Base-by-base conservation (phyloP, 2,797 vertebrate species). In the Odontamblyopus rebecca region DNA sequence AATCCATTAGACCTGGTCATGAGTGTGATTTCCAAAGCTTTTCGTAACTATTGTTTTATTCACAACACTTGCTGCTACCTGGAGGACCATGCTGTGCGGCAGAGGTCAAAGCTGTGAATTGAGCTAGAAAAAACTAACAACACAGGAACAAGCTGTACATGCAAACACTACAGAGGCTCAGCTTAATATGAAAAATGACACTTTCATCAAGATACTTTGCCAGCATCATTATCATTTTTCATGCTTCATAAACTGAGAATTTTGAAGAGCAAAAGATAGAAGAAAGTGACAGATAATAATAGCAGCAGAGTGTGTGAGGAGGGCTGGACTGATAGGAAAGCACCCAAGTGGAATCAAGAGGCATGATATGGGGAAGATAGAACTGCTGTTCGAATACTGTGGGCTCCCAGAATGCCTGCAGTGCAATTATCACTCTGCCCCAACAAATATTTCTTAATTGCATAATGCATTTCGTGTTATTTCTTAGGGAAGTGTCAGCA, bases 281-380 rank as follows among this genome's bases (percentile, higher is more conserved):
- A 77, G 68, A 61, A 62, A 64, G 57, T 67, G 71, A 65, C 26
- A 15, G 68, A 75, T 59, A 68, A 64, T 63, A 62, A 72, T 56
- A 54, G 57, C 67, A 57, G 77, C 75, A 59, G n/a, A 80, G 57
- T n/a, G 50, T 61, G 32, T 77, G 67, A 78, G 77, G 75, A 66
- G 61, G 60, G 65, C 57, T 4, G 8, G 7, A 77, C 73, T 61
- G 74, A 74, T 76, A 59, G 68, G 63, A 68, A 76, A 68, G 76
- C 76, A 81, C 60, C 54, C 74, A 84, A 70, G 75, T 77, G 71
- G 75, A 82, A 85, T 71, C 83, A 61, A 76, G 74, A 76, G 87
- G 88, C 82, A 88, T 44, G 44, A 65, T 44, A 5, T 48, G 67
- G n/a, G 64, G 41, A 48, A 75, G 72, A 74, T 41, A 48, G 66